Evolutionary conservation across 1,140 invertebrate genomes (phyloP).

Genomic region (Meloidogyne hapla): DNA sequence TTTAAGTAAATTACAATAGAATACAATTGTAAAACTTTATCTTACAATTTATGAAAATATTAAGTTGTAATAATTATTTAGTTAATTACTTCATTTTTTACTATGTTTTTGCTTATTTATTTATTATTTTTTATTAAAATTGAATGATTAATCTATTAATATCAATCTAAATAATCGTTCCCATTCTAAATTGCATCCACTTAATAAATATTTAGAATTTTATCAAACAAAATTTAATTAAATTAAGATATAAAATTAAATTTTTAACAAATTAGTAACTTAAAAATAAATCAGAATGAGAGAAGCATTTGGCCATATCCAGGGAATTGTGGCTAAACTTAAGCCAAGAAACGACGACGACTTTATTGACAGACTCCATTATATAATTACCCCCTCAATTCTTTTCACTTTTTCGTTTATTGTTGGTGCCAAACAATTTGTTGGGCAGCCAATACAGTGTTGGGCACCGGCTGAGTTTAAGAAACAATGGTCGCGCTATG

Average conservation of each 20-base stretch:
- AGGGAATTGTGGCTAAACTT: conserved; percentile 2
- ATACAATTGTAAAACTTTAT: no score
- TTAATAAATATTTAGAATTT: not conserved
- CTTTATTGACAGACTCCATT: conserved; percentile 42
- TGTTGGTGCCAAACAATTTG: conserved; percentile 46
- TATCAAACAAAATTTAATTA: not conserved
- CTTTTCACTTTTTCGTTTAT: conserved; percentile 37
- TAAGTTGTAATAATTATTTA: not conserved
- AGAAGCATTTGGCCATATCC: not conserved
- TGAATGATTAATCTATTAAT: not conserved
- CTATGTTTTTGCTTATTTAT: not conserved
- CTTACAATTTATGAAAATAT: no score
- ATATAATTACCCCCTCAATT: conserved; percentile 37
- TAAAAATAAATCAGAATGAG: not conserved
- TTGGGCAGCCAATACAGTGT: conserved; percentile 45
- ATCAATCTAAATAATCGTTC: not conserved
- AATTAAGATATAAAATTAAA: not conserved
- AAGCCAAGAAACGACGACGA: conserved; percentile 38
- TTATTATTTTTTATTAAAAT: not conserved
- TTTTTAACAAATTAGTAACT: not conserved
- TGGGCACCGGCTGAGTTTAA: conserved; percentile 47
- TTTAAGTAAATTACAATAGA: no score
- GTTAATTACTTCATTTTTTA: not conserved
- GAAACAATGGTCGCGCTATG: conserved; percentile 34
- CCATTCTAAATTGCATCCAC: not conserved